A percentile compares a stretch with the other conserved stretches of the same genome.
Evolutionary conservation across 2,888 invertebrate genomes (phyloP).

Genomic region (Eilema sororculum): DNA sequence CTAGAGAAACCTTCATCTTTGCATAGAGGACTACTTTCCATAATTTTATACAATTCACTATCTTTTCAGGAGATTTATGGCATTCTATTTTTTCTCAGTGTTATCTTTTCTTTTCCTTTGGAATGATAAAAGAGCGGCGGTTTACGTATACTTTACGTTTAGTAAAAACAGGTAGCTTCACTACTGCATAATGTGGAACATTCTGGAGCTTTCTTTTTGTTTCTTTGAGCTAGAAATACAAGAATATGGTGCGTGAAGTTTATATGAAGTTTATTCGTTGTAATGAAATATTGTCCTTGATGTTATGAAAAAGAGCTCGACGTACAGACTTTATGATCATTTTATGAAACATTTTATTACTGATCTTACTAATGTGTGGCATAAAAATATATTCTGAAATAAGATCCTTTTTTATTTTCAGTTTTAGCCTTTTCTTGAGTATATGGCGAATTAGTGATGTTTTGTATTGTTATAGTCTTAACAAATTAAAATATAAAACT

Average conservation of each 20-base stretch:
- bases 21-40: conserved; percentile 56
- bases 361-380: background rate
- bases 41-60: conserved; percentile 61
- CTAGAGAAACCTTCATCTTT: conserved; percentile 52
- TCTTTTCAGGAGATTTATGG: conserved; percentile 58
- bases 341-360: background rate
- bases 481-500: no score
- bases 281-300: conserved; percentile 5
- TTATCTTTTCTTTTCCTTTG: conserved; percentile 51
- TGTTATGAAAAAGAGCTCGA: background rate
- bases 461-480: no score
- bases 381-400: background rate
- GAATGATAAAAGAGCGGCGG: conserved; percentile 41
- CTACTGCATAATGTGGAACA: conserved; percentile 42
- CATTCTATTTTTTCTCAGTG: conserved; percentile 52
- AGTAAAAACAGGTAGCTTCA: conserved; percentile 19
- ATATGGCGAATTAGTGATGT: background rate
- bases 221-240: conserved; percentile 25
- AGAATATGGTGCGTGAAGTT: conserved; percentile 13
- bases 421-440: background rate
- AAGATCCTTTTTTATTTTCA: background rate
- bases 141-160: conserved; percentile 21
- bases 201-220: conserved; percentile 28
- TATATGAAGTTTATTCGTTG: background rate
- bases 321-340: background rate